Evolutionary conservation across 2,888 invertebrate species (phyloP), one percentile per base, ranked within the genome.

Genomic region (Neoscelio sp.): DNA sequence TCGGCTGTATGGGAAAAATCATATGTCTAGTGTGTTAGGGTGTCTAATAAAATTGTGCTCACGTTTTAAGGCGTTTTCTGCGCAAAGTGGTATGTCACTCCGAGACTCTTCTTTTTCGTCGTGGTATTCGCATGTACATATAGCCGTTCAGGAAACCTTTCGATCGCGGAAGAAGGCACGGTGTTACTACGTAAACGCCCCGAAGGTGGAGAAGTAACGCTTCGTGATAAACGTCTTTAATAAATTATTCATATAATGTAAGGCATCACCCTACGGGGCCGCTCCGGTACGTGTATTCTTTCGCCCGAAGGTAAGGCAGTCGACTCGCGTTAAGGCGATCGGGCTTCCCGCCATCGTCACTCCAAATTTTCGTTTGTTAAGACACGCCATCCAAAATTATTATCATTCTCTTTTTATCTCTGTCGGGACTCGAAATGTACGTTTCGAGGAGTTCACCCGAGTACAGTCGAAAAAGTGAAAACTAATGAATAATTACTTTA

Each of bases 181-280:
- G 42, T 46, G 74, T 67, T 73, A 48, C 48, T 64, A 64, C 78
- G 64, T 71, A 70, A 78, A 68, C 75, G 73, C 80, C 80, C 71
- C 13, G 33, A 73, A 78, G 79, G 79, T 74, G 76, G 54, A 82
- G 80, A 74, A 64, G 73, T 74, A 81, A 76, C 81, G 68, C 79
- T 80, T 71, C 78, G 80, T 82, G 84, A 84, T 82, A 83, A 83
- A 83, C 82, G 82, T 77, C 81, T 82, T 82, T 81, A 82, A 83
- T 84, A 84, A 84, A 84, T 84, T 83, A 84, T 83, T 84, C 82
- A 84, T 83, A 73, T 80, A 80, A 80, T 77, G 77, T 80, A 74
- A 80, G 80, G 77, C 80, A 77, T 80, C 80, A 30, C 73, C 75
- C 68, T 26, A 46, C 48, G 48, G 20, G 12, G 23, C 54, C 70